Percentiles rank a stretch among this genome's conserved stretches.
Conservation (phyloP, 2,888 invertebrate genomes). For the Pterostichus madidus region DNA sequence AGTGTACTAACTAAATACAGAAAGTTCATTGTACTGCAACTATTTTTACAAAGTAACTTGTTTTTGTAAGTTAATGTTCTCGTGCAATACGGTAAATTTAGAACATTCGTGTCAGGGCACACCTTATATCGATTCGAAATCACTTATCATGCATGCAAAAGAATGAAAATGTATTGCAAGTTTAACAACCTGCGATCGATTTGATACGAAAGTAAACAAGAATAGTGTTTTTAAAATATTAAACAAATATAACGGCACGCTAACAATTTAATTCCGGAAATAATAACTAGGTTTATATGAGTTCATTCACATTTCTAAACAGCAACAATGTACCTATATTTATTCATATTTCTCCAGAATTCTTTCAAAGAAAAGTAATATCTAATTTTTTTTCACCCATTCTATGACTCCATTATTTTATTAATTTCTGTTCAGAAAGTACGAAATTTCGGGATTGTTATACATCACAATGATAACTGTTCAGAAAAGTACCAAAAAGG, state of each 20-base stretch:
- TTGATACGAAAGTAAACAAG: constrained; percentile 25
- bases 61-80: constrained; percentile 19
- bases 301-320: too few species aligned
- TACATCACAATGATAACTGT: too few species aligned
- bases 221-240: neutral
- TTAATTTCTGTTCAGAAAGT: too few species aligned
- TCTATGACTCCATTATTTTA: too few species aligned
- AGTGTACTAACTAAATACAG: neutral
- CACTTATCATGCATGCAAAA: constrained; percentile 23
- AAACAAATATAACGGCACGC: neutral
- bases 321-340: too few species aligned
- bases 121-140: constrained; percentile 3
- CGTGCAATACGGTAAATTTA: constrained; percentile 27
- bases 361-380: too few species aligned
- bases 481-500: too few species aligned
- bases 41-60: constrained; percentile 27
- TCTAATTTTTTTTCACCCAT: too few species aligned
- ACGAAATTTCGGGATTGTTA: too few species aligned
- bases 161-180: constrained; percentile 15
- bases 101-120: constrained; percentile 33
- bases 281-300: too few species aligned
- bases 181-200: constrained; percentile 29
- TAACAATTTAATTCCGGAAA: too few species aligned
- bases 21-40: constrained; percentile 33
- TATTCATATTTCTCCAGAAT: too few species aligned